Percentiles rank a stretch among this genome's conserved stretches.
Evolutionary conservation across 2,113 vertebrate genomes (phyloP).

Genomic region (Cyanoliseus patagonus): DNA sequence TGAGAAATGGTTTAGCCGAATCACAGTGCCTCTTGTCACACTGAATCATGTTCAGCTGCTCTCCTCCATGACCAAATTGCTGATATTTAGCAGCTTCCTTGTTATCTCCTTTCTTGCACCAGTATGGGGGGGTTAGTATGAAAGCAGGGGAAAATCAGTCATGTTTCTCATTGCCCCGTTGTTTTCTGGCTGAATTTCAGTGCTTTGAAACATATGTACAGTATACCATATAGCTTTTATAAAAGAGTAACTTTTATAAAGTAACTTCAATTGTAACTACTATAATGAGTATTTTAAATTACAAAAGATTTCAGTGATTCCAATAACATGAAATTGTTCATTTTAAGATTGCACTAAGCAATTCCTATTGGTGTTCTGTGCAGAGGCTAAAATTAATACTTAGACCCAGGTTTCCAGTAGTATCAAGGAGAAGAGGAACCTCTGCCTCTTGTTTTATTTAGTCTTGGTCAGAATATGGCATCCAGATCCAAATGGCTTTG

Average conservation of each 20-base stretch:
- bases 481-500: background rate
- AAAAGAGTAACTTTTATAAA: background rate
- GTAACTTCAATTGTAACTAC: background rate
- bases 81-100: slow-evolving; percentile 42
- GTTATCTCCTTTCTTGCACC: background rate
- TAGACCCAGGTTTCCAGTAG: background rate
- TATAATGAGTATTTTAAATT: background rate
- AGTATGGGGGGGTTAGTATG: background rate
- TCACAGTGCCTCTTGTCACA: slow-evolving; percentile 75
- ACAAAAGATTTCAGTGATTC: background rate
- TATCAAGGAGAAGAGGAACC: background rate
- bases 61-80: slow-evolving; percentile 46
- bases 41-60: slow-evolving; percentile 68
- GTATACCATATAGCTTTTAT: background rate
- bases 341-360: background rate
- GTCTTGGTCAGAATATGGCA: background rate
- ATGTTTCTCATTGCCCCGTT: background rate
- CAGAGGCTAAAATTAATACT: background rate
- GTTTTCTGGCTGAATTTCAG: background rate
- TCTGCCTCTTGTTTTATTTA: background rate
- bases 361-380: background rate
- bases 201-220: background rate
- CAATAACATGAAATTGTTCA: background rate
- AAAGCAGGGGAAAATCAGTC: background rate
- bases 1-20: slow-evolving; percentile 74